Evolutionary conservation across 2,888 invertebrate genomes (phyloP), one percentile per base, ranked within the genome.

Genomic region (Troides aeacus): DNA sequence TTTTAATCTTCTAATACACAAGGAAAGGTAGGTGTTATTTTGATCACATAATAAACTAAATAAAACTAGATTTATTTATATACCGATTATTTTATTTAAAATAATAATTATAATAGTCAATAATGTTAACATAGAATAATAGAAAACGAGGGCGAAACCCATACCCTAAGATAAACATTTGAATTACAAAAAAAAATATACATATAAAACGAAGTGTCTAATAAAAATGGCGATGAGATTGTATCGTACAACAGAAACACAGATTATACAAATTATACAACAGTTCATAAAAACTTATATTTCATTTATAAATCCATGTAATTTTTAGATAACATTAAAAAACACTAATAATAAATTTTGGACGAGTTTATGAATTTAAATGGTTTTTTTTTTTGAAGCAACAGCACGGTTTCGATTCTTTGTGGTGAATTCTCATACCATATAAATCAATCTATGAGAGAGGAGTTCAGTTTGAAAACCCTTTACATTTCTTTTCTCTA

Each of bases 71-170:
- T 18, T 53, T 53, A 3, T 18, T 53, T 53, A 23, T 58, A 23
- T 58, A 58, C 57, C 24, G 4, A n/a, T 58, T 23, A 23, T 58
- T 58, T 58, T 23, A 23, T 63, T 42, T 42, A 15, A 24, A 23
- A 58, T 58, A 58, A 46, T 46, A 12, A 30, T 46, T 46, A 46
- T 12, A 46, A 46, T 46, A 46, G 15, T 46, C 12, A 46, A 57
- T 12, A 58, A 58, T 58, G 57, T 58, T 46, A 58, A 58, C 57
- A 58, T 23, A 53, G 53, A 15, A 12, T 58, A 58, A 58, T 58
- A 58, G 2, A 24, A 58, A 58, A 58, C 4, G 0, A 23, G n/a
- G 23, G 3, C 57, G 8, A n/a, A 58, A 58, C 24, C 8, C 18
- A 57, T 57, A 57, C 18, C 21, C 50, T 15, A 50, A 50, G 50